phyloP scores from a whole-genome alignment of 23 tunicate genomes.

The Halocynthia roretzi region DNA sequence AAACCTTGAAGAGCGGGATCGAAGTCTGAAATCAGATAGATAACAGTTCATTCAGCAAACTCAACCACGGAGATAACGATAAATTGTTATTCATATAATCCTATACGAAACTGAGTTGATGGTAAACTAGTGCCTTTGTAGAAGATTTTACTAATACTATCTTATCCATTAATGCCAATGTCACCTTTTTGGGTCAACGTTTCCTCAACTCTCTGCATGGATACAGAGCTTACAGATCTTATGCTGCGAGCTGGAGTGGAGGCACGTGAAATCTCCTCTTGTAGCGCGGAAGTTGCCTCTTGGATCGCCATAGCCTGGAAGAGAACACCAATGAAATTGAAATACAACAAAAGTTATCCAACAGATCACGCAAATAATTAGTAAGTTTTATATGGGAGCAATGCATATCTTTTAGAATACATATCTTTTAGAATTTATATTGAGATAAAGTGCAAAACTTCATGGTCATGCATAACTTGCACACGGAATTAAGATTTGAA shows the following conservation, averaged over 20 bases:
- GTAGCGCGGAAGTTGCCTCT: slow-evolving; percentile 7
- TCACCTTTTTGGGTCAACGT: slow-evolving; percentile 6
- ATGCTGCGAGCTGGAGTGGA: slow-evolving; percentile 21
- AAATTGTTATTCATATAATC: no score
- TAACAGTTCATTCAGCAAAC: background rate
- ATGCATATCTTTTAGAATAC: no score
- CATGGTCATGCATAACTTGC: no score
- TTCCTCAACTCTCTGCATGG: background rate
- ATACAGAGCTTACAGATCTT: background rate
- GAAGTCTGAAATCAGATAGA: background rate
- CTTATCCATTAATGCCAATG: background rate
- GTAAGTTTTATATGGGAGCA: no score
- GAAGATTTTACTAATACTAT: no score
- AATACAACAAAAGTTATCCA: no score
- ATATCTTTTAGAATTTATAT: background rate
- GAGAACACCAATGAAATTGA: background rate
- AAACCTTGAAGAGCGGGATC: slow-evolving; percentile 16
- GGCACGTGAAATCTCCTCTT: background rate
- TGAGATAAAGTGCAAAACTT: background rate
- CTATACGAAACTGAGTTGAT: no score
- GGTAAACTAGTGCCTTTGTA: background rate
- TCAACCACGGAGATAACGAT: background rate
- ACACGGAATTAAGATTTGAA: no score
- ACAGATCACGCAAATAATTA: no score
- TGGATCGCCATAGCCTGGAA: slow-evolving; percentile 14